These are phyloP conservation scores for Drosophila meridiana DNA, from an alignment of 2,888 invertebrate species.

Conservation along the genomic window DNA sequence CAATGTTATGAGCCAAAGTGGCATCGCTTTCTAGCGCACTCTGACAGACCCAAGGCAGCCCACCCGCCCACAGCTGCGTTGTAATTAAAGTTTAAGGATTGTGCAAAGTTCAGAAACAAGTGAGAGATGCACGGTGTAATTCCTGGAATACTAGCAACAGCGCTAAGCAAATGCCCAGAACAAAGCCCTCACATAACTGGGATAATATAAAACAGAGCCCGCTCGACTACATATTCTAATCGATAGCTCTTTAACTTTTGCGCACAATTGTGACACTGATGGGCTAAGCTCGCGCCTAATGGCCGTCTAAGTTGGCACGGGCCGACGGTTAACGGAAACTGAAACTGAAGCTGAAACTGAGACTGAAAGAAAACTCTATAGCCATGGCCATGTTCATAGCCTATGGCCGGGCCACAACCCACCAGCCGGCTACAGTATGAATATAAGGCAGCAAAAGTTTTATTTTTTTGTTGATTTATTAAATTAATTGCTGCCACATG, in stretches of 20 bases:
- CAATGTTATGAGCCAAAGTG: slow-evolving; percentile 72
- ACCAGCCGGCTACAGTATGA: slow-evolving; percentile 10
- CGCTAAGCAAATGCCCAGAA: slow-evolving; percentile 46
- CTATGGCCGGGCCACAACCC: neutral
- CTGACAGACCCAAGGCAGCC: slow-evolving; percentile 2
- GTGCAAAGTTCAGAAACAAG: slow-evolving; percentile 54
- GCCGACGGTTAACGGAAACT: slow-evolving; percentile 26
- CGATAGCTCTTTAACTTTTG: slow-evolving; percentile 74
- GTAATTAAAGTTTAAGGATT: slow-evolving; percentile 77
- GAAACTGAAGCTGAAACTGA: slow-evolving; percentile 2
- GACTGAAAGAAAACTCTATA: slow-evolving; percentile 15
- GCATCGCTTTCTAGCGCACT: slow-evolving; percentile 67
- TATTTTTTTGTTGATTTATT: slow-evolving; percentile 78
- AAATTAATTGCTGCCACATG: slow-evolving; percentile 79
- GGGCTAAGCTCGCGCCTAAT: slow-evolving; percentile 76
- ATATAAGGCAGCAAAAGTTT: slow-evolving; percentile 63
- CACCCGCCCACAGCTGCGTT: slow-evolving; percentile 22
- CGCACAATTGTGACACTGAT: slow-evolving; percentile 69
- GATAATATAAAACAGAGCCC: slow-evolving; percentile 1
- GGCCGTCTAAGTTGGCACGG: slow-evolving; percentile 71
- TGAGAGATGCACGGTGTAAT: slow-evolving; percentile 21
- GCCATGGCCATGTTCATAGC: slow-evolving; percentile 10
- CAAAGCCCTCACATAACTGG: slow-evolving; percentile 11
- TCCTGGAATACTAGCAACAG: slow-evolving; percentile 25
- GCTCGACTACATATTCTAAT: slow-evolving; percentile 48